These are phyloP conservation scores for Miichthys miiuy DNA, from an alignment of 2,797 vertebrate species.

Conservation along the genomic window DNA sequence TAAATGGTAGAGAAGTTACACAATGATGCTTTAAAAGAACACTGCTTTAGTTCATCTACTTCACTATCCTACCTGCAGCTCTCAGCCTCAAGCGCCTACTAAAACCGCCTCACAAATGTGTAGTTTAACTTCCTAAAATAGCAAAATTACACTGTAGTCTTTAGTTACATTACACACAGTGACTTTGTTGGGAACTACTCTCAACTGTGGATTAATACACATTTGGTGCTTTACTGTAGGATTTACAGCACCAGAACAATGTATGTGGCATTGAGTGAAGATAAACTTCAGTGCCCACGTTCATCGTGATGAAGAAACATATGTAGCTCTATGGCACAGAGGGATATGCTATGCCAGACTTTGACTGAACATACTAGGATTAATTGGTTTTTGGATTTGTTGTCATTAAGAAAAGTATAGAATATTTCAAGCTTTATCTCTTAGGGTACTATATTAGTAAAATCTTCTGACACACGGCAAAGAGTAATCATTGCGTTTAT, in stretches of 20 bases:
- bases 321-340: neutral
- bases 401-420: neutral
- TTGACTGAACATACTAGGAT: neutral
- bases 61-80: too few relatives aligned
- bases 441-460: neutral
- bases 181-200: neutral
- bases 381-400: constrained; percentile 3
- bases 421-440: neutral
- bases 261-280: neutral
- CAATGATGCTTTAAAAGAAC: too few relatives aligned
- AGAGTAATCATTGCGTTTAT: constrained; percentile 36
- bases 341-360: neutral
- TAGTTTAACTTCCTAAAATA: neutral
- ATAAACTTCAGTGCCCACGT: neutral
- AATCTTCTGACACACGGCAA: constrained; percentile 11
- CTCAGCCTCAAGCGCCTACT: too few relatives aligned
- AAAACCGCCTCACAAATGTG: neutral
- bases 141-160: neutral
- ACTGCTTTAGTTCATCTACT: too few relatives aligned
- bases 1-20: too few relatives aligned
- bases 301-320: constrained; percentile 1
- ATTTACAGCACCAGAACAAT: neutral
- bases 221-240: neutral
- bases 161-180: neutral
- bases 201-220: neutral